Evolutionary conservation across 2,113 vertebrate species (phyloP).

Genomic region (Centropus bengalensis): DNA sequence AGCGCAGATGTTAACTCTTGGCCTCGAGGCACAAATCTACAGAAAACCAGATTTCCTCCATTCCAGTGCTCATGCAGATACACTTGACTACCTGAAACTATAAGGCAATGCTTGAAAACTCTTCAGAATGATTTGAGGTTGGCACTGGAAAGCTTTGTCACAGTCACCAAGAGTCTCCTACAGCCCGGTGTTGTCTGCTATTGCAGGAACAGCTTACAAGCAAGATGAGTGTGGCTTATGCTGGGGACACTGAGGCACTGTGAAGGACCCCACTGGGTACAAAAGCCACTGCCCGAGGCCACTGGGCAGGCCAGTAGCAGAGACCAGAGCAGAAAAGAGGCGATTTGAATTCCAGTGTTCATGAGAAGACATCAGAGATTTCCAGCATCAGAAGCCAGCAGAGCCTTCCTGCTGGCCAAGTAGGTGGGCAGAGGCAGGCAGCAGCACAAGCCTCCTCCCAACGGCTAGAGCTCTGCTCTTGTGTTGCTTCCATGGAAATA

Average conservation of each 20-base stretch:
- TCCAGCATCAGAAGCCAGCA: background rate
- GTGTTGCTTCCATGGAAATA: background rate
- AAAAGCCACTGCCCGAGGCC: background rate
- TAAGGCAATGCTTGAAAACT: background rate
- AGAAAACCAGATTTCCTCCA: constrained; percentile 24
- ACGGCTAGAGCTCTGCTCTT: background rate
- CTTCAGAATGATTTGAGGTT: background rate
- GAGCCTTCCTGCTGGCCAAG: background rate
- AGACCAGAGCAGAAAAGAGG: background rate
- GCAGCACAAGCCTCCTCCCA: background rate
- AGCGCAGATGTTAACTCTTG: background rate
- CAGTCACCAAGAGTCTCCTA: background rate
- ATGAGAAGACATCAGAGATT: background rate
- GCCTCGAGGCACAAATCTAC: background rate
- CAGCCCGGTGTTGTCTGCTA: background rate
- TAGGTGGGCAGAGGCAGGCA: background rate
- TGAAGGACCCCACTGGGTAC: background rate
- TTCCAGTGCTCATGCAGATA: background rate
- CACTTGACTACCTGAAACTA: background rate
- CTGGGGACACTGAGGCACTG: background rate
- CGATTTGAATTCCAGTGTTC: background rate
- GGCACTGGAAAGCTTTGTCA: background rate
- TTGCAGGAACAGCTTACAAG: background rate
- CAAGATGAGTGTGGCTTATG: rapidly evolving
- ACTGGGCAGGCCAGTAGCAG: background rate